Base-by-base conservation (phyloP, 2,113 vertebrate genomes). In the Phrynosoma blainvillii region DNA sequence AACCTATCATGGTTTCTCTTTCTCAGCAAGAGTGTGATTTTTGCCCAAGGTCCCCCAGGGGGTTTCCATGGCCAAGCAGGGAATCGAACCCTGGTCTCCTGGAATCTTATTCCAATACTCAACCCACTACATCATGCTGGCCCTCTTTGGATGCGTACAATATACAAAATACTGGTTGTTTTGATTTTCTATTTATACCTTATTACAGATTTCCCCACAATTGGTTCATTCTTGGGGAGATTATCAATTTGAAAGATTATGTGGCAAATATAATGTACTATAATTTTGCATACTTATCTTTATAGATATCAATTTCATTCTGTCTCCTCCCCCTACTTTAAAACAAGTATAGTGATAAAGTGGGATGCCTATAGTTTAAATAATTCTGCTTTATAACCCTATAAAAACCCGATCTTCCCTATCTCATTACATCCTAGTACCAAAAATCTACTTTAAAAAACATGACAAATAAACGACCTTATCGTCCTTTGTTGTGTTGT, bases 211-310 rank as follows among this genome's bases (percentile, higher is more conserved):
- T 32, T 59, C 10, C 20, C 59, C 10, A 74, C 21, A 74, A 12
- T 54, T 9, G 52, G 16, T 68, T 74, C n/a, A 59, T 56, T 84
- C 68, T 74, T 59, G 11, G 2, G 13, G 79, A 89, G 89, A 68
- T 27, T 80, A 89, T 77, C 76, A 82, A 52, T 92, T 92, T 92
- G 83, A 87, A 91, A 94, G 66, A 85, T 79, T 90, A 13, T 79
- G 47, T 88, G 85, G 90, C 65, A 93, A 71, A 78, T 85, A 92
- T 92, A 95, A 87, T 6, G 6, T 52, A 75, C 32, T 59, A 77
- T 68, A 79, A 93, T 91, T 94, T 88, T 27, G 84, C 18, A 93
- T 9, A 36, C 16, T 91, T 94, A 73, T 62, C 42, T 59, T n/a
- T n/a, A n/a, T n/a, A n/a, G n/a, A n/a, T n/a, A n/a, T n/a, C n/a